These are phyloP conservation scores for Litoditis marina DNA, from an alignment of 2,888 invertebrate genomes.

Conservation along the genomic window DNA sequence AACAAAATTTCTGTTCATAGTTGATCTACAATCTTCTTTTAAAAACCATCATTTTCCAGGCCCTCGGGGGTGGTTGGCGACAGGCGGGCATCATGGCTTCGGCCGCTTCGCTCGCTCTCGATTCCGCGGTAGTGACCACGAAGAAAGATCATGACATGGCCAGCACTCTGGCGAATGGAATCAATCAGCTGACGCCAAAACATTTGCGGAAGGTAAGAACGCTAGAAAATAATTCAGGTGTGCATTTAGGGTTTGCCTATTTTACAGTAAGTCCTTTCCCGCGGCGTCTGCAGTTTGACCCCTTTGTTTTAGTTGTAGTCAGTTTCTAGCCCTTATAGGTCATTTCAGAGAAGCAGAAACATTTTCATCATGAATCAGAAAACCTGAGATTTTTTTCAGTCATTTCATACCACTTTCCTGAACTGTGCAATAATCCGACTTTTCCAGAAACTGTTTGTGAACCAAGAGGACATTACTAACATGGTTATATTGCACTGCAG, in stretches of 20 bases:
- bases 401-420: too few relatives aligned
- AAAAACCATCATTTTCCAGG: too few relatives aligned
- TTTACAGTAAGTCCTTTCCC: not conserved
- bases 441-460: constrained; percentile 25
- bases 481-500: constrained; percentile 43
- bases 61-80: constrained; percentile 87
- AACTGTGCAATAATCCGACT: too few relatives aligned
- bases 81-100: constrained; percentile 87
- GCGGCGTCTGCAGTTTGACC: not conserved
- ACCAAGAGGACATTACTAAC: constrained; percentile 36
- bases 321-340: too few relatives aligned
- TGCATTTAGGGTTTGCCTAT: too few relatives aligned
- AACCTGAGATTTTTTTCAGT: too few relatives aligned
- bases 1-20: not conserved
- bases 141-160: constrained; percentile 72
- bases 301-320: too few relatives aligned
- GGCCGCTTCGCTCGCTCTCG: constrained; percentile 79
- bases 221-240: too few relatives aligned
- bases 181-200: constrained; percentile 30
- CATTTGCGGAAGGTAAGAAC: constrained; percentile 19
- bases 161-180: constrained; percentile 36
- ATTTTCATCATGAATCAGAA: too few relatives aligned
- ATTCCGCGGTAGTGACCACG: constrained; percentile 72
- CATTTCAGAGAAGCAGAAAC: too few relatives aligned
- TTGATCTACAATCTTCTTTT: not conserved